Conservation (phyloP, 2,113 vertebrate species). For the Leucopternis melanops region DNA sequence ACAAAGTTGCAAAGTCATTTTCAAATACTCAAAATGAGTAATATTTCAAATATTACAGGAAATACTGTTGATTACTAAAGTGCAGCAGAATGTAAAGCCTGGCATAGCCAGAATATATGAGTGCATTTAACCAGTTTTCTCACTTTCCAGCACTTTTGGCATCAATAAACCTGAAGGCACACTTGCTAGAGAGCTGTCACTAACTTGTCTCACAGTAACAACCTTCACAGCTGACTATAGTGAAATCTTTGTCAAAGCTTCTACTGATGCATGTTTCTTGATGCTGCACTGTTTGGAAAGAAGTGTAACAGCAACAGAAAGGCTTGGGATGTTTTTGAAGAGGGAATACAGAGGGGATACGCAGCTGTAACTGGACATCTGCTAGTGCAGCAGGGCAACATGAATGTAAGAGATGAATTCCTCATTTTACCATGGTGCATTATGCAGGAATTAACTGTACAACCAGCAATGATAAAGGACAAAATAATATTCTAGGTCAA, state of each 20-base stretch:
- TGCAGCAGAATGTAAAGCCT: background rate
- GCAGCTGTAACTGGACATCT: slow-evolving; percentile 18
- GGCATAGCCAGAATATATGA: background rate
- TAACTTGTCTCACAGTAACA: slow-evolving; percentile 45
- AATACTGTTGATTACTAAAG: background rate
- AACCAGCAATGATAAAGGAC: background rate
- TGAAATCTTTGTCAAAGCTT: slow-evolving; percentile 24
- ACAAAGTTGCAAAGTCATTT: background rate
- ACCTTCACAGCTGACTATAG: slow-evolving; percentile 27
- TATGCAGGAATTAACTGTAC: background rate
- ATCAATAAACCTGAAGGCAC: slow-evolving; percentile 6
- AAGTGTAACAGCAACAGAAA: slow-evolving; percentile 30
- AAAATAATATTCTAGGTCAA: background rate
- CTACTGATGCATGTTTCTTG: background rate
- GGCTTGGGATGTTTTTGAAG: background rate
- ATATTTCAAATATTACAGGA: background rate
- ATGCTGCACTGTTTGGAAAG: slow-evolving; percentile 1
- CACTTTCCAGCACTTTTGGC: slow-evolving; percentile 34
- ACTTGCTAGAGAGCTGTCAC: slow-evolving; percentile 46
- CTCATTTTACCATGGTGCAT: background rate
- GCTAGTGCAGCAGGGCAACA: background rate
- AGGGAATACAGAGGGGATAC: background rate
- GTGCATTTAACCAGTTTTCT: background rate
- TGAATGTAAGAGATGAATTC: background rate
- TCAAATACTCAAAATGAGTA: background rate